Evolutionary conservation across 2,888 invertebrate genomes (phyloP), one percentile per base, ranked within the genome.

Genomic region (Scrobipalpa costella): DNA sequence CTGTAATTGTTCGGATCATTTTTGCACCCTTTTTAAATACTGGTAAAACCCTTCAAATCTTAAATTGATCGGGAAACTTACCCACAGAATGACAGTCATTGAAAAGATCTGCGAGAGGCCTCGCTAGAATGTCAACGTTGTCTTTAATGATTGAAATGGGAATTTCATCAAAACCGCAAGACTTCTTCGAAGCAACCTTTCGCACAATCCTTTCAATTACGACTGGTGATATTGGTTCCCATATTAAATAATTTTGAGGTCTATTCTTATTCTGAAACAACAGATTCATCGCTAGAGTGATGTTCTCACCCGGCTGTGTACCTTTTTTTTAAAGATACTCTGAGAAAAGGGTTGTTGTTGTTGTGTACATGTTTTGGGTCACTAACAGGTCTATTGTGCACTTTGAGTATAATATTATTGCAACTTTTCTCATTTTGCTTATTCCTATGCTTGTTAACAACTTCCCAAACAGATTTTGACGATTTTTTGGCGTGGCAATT

Each of bases 1-100:
- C 55, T 11, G 34, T 55, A 62, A 17, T 62, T 62, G 11, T 57
- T 62, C 17, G 38, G 57, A 27, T 62, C 62, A n/a, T 9, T 47
- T 62, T 62, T n/a, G 13, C 0, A 0, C 36, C 36, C 17, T 62
- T 62, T 11, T 62, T 62, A 47, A 57, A 19, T 7, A 62, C 38
- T 11, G 62, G 62, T 7, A 57, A 0, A 21, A 57, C 44, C 44
- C 44, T 44, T 3, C 57, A 57, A 9, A 62, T 34, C 33, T 62
- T 62, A 1, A 57, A 21, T 13, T 62, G 62, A 11, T 62, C 62
- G 0, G 62, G 62, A n/a, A 62, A 62, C 1, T 34, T 19, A 11
- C 57, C 34, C 7, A 34, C 9, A 1, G 40, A 6, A 34, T 21
- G 19, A 44, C 62, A 62, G 1, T 27, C 7, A 34, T 62, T 57